Base-by-base conservation (phyloP, 2,888 invertebrate species). In the Melipona bicolor region DNA sequence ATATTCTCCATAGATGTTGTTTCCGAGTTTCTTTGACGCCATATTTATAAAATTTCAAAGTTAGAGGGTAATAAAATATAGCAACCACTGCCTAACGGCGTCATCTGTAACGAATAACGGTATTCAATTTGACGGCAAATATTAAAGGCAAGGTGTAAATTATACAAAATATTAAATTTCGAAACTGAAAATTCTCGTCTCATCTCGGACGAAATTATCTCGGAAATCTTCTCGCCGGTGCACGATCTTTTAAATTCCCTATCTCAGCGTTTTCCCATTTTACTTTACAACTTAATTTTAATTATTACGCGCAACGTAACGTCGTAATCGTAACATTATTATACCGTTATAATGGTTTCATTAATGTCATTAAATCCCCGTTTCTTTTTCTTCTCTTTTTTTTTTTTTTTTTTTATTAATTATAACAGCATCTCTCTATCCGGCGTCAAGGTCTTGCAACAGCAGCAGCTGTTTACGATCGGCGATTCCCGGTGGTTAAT, bases 401-500 rank as follows among this genome's bases (percentile, higher is more conserved):
- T 43, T 43, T 43, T 17, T 59, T 11, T 13, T 19, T 50, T 27
- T 9, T 1, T 4, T 17, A 9, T 32, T 32, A 67, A 67, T 75
- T 75, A 65, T 21, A 43, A 2, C 54, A 49, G 32, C 4, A 15
- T 65, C 36, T 74, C 27, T 49, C 43, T 43, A 50, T 21, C 15
- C n/a, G 17, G 36, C 2, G 62, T 32, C 24, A 67, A 59, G 69
- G 50, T 72, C 72, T 67, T 67, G 36, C 74, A 43, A 43, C 43
- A 64, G 70, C 65, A 62, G 65, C 64, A 49, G 50, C 77, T 81
- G 83, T 85, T 83, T 83, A 81, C 82, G 81, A 82, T 50, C 85
- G 69, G 27, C 86, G 79, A 81, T 87, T 87, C 78, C 70, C 81
- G 43, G 83, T 83, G 85, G 85, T 85, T 89, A 88, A 89, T 88